phyloP scores from a whole-genome alignment of 1,140 invertebrate genomes.

The Reticulitermes speratus region DNA sequence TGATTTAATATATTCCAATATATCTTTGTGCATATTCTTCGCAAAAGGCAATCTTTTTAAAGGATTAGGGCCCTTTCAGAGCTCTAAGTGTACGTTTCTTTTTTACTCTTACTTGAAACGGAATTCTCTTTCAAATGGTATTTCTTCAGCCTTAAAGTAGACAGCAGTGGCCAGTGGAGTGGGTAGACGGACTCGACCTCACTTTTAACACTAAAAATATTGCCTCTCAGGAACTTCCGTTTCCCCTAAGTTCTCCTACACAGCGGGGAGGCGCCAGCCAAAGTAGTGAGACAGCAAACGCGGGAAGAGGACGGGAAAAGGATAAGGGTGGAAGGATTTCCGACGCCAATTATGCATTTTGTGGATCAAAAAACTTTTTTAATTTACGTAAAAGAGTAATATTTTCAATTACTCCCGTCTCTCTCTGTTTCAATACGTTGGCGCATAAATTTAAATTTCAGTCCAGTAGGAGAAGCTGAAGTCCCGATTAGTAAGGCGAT shows the following conservation, averaged over 20 bases:
- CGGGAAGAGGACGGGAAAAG: not conserved
- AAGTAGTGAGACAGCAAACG: not conserved
- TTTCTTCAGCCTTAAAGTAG: conserved; percentile 15
- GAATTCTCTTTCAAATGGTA: not conserved
- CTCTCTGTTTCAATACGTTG: conserved; percentile 11
- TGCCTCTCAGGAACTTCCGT: conserved; percentile 29
- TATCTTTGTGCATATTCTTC: not conserved
- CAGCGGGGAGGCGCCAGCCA: not conserved
- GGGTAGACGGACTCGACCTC: conserved; percentile 22
- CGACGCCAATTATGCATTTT: conserved; percentile 29
- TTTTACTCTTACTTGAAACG: not conserved
- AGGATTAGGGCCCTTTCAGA: not conserved
- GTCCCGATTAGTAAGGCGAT: not conserved
- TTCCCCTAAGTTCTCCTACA: not conserved
- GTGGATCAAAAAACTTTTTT: conserved; percentile 33
- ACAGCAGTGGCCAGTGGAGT: conserved; percentile 18
- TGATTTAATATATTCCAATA: not conserved
- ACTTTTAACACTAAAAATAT: conserved; percentile 32
- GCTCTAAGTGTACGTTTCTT: not conserved
- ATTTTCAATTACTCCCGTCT: conserved; percentile 28
- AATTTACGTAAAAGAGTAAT: conserved; percentile 33
- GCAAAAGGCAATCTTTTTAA: not conserved
- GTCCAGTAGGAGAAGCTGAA: not conserved
- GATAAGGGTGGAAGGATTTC: not conserved
- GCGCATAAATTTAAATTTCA: conserved; percentile 30